Conservation (phyloP, 2,888 invertebrate genomes). For the Melanchra persicariae region DNA sequence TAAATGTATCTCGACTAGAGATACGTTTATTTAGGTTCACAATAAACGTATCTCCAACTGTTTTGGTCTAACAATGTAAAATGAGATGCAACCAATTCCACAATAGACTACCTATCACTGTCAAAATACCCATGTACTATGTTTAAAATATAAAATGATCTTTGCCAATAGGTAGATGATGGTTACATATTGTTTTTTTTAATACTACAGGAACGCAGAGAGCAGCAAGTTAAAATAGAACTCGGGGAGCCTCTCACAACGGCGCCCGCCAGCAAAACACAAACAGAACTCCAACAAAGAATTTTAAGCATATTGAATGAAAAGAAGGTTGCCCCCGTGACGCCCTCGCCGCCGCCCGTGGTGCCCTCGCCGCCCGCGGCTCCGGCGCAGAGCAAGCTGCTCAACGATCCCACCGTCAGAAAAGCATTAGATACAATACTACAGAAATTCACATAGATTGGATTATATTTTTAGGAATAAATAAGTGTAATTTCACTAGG, state of each 20-base stretch:
- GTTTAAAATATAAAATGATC: not conserved
- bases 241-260: slow-evolving; percentile 92
- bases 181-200: not conserved
- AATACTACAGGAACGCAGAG: slow-evolving; percentile 92
- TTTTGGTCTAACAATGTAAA: not conserved
- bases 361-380: slow-evolving; percentile 72
- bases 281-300: slow-evolving; percentile 94
- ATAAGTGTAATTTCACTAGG: slow-evolving; percentile 32
- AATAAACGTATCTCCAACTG: too few relatives aligned
- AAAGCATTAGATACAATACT: slow-evolving; percentile 94
- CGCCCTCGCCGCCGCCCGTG: slow-evolving; percentile 67
- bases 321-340: slow-evolving; percentile 83
- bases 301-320: slow-evolving; percentile 95
- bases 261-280: slow-evolving; percentile 87
- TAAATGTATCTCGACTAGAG: too few relatives aligned
- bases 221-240: slow-evolving; percentile 94
- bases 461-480: slow-evolving; percentile 10
- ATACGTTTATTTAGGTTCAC: too few relatives aligned
- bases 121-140: too few relatives aligned
- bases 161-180: not conserved
- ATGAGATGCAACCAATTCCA: too few relatives aligned
- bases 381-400: slow-evolving; percentile 89
- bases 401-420: slow-evolving; percentile 94
- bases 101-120: too few relatives aligned
- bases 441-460: slow-evolving; percentile 81